phyloP scores from a whole-genome alignment of 2,113 vertebrate genomes.

The Hassar affinis region DNA sequence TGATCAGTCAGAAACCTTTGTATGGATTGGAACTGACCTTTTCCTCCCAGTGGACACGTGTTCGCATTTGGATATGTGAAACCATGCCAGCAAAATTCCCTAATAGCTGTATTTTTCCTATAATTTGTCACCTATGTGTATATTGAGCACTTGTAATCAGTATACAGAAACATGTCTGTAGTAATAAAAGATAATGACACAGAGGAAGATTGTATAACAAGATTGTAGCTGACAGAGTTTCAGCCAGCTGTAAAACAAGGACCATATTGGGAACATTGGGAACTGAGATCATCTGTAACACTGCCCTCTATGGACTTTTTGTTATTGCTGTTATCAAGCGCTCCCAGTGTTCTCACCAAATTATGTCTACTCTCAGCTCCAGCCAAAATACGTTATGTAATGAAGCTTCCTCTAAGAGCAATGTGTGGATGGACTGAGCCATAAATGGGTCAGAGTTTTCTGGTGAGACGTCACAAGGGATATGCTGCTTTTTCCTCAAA shows the following conservation, averaged over 20 bases:
- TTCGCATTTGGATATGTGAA: no score
- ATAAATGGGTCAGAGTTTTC: constrained; percentile 45
- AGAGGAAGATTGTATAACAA: constrained; percentile 13
- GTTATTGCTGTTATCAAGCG: constrained; percentile 20
- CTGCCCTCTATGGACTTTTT: neutral
- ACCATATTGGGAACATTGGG: neutral
- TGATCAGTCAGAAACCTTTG: no score
- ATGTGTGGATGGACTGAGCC: constrained; percentile 22
- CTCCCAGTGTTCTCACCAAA: constrained; percentile 45
- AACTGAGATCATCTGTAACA: neutral
- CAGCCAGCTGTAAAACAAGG: neutral
- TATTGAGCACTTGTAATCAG: neutral
- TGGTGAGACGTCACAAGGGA: constrained; percentile 39
- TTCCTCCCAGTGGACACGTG: no score
- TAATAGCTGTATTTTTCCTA: no score
- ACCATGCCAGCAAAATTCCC: no score
- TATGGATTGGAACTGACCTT: no score
- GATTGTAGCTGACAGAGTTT: constrained; percentile 4
- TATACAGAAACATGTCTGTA: neutral
- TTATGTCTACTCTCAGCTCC: neutral
- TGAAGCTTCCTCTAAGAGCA: neutral
- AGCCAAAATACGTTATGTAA: constrained; percentile 50
- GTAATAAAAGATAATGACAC: constrained; percentile 33
- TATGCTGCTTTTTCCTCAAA: constrained; percentile 50
- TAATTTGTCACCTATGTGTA: neutral